phyloP scores from a whole-genome alignment of 2,888 invertebrate species.

The Lasioglossum zephyrum region DNA sequence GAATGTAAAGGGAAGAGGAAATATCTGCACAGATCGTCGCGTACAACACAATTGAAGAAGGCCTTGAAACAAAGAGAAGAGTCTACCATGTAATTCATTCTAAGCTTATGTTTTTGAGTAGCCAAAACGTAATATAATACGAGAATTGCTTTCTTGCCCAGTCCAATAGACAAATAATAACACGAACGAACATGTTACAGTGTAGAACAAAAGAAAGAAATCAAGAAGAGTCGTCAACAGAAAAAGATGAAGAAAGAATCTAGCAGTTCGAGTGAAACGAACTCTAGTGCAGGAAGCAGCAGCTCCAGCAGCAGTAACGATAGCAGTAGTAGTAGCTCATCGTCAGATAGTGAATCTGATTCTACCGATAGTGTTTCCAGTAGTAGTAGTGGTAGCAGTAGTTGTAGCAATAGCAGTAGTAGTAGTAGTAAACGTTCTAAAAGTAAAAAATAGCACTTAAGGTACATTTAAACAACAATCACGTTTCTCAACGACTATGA shows the following conservation, averaged over 20 bases:
- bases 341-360: constrained; percentile 79
- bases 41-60: constrained; percentile 92
- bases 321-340: constrained; percentile 75
- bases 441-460: constrained; percentile 23
- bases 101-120: too few species aligned
- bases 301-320: constrained; percentile 67
- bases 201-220: constrained; percentile 65
- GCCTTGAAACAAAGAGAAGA: constrained; percentile 86
- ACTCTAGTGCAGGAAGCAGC: constrained; percentile 72
- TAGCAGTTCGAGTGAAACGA: constrained; percentile 69
- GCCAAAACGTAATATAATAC: too few species aligned
- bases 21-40: constrained; percentile 92
- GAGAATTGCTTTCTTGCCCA: too few species aligned
- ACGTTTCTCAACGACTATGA: not conserved
- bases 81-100: constrained; percentile 72
- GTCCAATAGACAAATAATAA: not conserved
- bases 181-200: constrained; percentile 44
- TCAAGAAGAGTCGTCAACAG: constrained; percentile 50
- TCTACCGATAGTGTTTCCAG: constrained; percentile 77
- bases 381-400: constrained; percentile 73
- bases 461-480: not conserved
- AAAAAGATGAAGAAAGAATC: constrained; percentile 74
- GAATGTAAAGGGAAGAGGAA: constrained; percentile 96
- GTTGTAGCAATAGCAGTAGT: constrained; percentile 66
- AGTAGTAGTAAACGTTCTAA: constrained; percentile 60